A percentile compares a stretch with the other conserved stretches of the same genome.
Conservation (phyloP, 2,888 invertebrate species). For the Helobdella robusta region DNA sequence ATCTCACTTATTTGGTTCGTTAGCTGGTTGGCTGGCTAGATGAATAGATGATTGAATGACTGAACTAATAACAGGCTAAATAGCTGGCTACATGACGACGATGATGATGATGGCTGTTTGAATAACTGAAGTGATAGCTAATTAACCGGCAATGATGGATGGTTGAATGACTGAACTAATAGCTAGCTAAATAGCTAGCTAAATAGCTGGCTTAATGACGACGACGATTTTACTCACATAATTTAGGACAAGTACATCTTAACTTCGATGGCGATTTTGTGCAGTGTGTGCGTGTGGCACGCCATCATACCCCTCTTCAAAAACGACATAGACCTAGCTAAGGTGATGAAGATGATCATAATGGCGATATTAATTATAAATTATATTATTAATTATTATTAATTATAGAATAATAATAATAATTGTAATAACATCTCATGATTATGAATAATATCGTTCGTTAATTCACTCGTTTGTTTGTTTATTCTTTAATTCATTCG, state of each 20-base stretch:
- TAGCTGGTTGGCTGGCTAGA: not conserved
- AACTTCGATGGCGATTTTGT: constrained; percentile 37
- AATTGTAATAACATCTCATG: too few relatives aligned
- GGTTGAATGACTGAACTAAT: too few relatives aligned
- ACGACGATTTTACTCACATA: too few relatives aligned
- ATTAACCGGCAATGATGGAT: too few relatives aligned
- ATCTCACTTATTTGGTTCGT: constrained; percentile 38
- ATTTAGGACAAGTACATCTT: constrained; percentile 37
- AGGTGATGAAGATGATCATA: constrained; percentile 7
- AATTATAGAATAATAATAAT: not conserved
- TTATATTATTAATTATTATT: not conserved
- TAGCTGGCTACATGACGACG: too few relatives aligned
- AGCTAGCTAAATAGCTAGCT: too few relatives aligned
- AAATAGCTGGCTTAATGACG: too few relatives aligned
- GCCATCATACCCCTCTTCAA: constrained; percentile 34
- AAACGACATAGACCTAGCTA: constrained; percentile 27
- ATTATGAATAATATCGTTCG: too few relatives aligned
- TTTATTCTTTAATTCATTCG: too few relatives aligned
- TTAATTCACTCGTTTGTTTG: too few relatives aligned
- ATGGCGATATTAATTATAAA: not conserved
- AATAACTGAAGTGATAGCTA: too few relatives aligned
- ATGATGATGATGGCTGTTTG: too few relatives aligned
- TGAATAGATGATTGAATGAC: not conserved
- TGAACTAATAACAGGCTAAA: not conserved
- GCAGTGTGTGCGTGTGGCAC: constrained; percentile 37